Conservation (phyloP, 2,888 invertebrate genomes). For the Temnothorax ravouxi region DNA sequence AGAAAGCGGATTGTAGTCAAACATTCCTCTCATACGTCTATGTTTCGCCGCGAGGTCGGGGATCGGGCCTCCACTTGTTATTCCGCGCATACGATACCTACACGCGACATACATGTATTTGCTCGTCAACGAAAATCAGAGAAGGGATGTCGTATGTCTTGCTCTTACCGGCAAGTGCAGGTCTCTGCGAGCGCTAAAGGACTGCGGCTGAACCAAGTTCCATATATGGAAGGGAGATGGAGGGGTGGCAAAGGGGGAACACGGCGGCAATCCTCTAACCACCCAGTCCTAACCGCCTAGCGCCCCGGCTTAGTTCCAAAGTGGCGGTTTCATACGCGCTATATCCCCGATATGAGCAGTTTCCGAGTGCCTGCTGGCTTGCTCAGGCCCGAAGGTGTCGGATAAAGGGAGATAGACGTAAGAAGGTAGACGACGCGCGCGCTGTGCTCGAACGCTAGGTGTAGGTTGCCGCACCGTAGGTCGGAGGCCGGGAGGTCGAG, state of each 20-base stretch:
- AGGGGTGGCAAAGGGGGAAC: constrained; percentile 48
- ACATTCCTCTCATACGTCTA: constrained; percentile 13
- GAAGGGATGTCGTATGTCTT: constrained; percentile 65
- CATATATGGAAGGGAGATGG: constrained; percentile 52
- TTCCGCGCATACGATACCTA: constrained; percentile 70
- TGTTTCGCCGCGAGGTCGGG: constrained; percentile 16
- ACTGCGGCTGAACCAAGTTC: constrained; percentile 72
- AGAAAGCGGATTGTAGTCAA: constrained; percentile 51
- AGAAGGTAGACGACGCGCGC: constrained; percentile 35
- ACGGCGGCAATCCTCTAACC: constrained; percentile 63
- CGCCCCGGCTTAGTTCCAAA: constrained; percentile 78
- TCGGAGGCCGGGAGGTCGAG: constrained; percentile 47
- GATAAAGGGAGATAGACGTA: constrained; percentile 54
- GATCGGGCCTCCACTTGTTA: constrained; percentile 73
- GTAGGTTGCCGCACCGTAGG: constrained; percentile 41
- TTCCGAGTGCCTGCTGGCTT: constrained; percentile 68
- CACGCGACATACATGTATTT: constrained; percentile 63
- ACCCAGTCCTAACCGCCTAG: constrained; percentile 63
- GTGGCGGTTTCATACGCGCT: constrained; percentile 80
- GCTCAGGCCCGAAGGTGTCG: constrained; percentile 52
- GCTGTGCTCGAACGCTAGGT: constrained; percentile 18
- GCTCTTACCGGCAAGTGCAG: constrained; percentile 42
- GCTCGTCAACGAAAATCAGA: constrained; percentile 68
- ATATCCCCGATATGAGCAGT: constrained; percentile 76
- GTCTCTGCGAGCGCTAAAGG: constrained; percentile 51